Evolutionary conservation across 2,113 vertebrate species (phyloP).

Genomic region (Polyodon spathula): DNA sequence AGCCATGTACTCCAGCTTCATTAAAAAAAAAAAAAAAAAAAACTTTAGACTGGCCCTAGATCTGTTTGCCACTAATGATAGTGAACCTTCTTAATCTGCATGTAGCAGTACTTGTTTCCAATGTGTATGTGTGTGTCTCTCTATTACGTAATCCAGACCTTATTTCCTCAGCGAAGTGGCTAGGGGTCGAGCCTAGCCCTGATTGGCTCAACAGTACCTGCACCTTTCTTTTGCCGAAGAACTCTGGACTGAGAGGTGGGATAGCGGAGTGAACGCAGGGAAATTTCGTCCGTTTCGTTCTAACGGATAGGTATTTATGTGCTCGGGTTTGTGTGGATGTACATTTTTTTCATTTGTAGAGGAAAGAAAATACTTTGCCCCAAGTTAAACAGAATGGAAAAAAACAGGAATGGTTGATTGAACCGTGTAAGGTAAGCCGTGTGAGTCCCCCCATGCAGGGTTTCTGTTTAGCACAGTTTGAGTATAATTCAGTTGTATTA

Average conservation of each 20-base stretch:
- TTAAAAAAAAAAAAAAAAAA: too few relatives aligned
- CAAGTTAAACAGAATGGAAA: constrained; percentile 61
- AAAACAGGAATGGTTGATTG: constrained; percentile 60
- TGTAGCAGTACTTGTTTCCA: constrained; percentile 77
- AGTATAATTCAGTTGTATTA: constrained; percentile 16
- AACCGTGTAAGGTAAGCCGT: constrained; percentile 88
- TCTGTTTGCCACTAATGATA: constrained; percentile 9
- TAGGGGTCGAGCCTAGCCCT: constrained; percentile 91
- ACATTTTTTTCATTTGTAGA: constrained; percentile 87
- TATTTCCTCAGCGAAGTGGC: constrained; percentile 96
- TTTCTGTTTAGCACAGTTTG: constrained; percentile 26
- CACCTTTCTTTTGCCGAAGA: constrained; percentile 93
- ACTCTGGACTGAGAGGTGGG: constrained; percentile 88
- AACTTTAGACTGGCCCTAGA: constrained; percentile 1
- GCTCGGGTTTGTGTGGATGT: constrained; percentile 99
- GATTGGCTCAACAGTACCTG: constrained; percentile 82
- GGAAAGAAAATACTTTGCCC: constrained; percentile 57
- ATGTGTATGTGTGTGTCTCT: constrained; percentile 95
- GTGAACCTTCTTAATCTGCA: constrained; percentile 80
- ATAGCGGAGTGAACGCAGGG: constrained; percentile 96
- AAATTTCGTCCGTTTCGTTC: constrained; percentile 97
- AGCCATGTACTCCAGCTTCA: too few relatives aligned
- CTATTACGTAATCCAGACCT: constrained; percentile 95
- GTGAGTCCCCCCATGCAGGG: constrained; percentile 41
- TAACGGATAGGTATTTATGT: constrained; percentile 99